phyloP scores from a whole-genome alignment of 2,113 vertebrate genomes.

The Lepidothrix coronata region DNA sequence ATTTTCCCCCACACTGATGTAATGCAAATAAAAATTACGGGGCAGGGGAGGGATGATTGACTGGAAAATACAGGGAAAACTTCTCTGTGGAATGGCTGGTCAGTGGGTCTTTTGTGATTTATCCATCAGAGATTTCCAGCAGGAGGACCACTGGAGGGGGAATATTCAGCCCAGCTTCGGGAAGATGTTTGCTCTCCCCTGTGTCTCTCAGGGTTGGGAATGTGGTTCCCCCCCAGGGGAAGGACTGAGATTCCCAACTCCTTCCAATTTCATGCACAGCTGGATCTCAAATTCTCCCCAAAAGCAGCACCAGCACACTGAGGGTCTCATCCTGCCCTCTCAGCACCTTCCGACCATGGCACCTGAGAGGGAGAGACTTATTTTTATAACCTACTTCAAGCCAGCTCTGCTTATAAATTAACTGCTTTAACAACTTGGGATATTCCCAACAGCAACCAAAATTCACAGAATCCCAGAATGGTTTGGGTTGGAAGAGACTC shows the following conservation, averaged over 20 bases:
- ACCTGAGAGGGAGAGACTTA: neutral
- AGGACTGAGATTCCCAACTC: neutral
- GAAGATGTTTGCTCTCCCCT: neutral
- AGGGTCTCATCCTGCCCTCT: neutral
- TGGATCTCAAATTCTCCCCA: neutral
- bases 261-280: fast-evolving
- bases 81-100: neutral
- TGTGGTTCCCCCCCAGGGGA: neutral
- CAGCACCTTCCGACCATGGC: neutral
- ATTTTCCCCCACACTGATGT: neutral
- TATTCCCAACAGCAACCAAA: neutral
- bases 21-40: neutral
- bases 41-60: neutral
- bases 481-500: neutral
- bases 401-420: neutral
- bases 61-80: neutral
- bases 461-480: neutral
- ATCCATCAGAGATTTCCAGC: neutral
- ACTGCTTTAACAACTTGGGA: neutral
- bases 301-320: neutral
- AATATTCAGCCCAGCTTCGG: neutral
- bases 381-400: neutral
- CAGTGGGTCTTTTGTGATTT: neutral
- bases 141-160: neutral
- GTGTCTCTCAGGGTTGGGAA: neutral